These are phyloP conservation scores for Melikaiella ostensackeni DNA, from an alignment of 2,888 invertebrate species.

Conservation along the genomic window DNA sequence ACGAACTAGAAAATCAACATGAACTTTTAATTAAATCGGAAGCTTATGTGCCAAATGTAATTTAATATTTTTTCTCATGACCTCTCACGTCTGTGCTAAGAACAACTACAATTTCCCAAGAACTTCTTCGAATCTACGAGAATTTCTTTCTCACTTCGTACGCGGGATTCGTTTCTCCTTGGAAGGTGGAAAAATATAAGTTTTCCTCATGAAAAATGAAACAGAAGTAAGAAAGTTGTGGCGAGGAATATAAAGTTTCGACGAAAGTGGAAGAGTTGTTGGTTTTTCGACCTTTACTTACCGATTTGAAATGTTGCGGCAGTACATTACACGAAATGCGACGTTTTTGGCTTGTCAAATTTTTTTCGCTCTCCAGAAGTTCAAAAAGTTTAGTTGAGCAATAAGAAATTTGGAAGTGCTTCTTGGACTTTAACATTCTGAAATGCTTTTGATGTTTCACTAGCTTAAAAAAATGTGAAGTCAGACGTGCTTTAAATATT, in stretches of 20 bases:
- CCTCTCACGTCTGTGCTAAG: not conserved
- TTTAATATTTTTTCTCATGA: constrained; percentile 12
- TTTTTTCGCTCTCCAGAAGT: not conserved
- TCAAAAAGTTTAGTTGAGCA: not conserved
- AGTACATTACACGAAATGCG: not conserved
- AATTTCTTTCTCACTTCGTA: constrained; percentile 22
- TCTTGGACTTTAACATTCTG: not conserved
- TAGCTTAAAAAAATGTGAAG: not conserved
- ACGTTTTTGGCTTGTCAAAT: not conserved
- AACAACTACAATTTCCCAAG: constrained; percentile 1
- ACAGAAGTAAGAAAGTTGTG: constrained; percentile 33
- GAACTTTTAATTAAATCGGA: too few relatives aligned
- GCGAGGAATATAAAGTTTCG: constrained; percentile 28
- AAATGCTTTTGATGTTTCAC: not conserved
- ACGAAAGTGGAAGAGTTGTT: not conserved
- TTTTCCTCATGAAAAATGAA: constrained; percentile 35
- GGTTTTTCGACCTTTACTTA: constrained; percentile 14
- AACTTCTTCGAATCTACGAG: not conserved
- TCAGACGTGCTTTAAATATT: too few relatives aligned
- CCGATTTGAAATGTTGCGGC: constrained; percentile 6
- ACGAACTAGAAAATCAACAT: too few relatives aligned
- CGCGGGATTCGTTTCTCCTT: constrained; percentile 22
- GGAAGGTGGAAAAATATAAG: constrained; percentile 35
- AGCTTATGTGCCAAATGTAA: not conserved
- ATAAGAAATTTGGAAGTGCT: not conserved